Conservation (phyloP, 2,113 vertebrate species). For the Salvelinus alpinus region DNA sequence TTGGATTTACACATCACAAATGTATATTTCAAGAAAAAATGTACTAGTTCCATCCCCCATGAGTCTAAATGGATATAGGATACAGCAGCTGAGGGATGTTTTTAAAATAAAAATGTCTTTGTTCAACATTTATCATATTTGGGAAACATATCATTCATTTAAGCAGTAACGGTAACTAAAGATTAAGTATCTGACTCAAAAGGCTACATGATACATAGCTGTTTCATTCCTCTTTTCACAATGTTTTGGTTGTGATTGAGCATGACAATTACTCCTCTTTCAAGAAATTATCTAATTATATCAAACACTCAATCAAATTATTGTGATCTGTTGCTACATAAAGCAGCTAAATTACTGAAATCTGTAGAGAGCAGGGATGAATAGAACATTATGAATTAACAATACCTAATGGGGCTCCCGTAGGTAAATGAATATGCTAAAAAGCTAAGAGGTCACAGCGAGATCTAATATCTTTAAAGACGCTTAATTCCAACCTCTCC, state of each 20-base stretch:
- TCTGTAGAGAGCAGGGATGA: constrained; percentile 85
- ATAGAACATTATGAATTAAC: constrained; percentile 88
- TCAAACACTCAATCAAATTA: constrained; percentile 87
- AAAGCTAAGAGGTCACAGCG: constrained; percentile 82
- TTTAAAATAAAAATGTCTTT: not conserved
- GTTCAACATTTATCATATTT: constrained; percentile 31
- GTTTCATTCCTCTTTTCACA: constrained; percentile 52
- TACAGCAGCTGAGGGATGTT: not conserved
- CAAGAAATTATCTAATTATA: constrained; percentile 87
- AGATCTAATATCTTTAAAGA: constrained; percentile 62
- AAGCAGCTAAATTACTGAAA: constrained; percentile 82
- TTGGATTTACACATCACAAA: constrained; percentile 35
- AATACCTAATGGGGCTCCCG: constrained; percentile 88
- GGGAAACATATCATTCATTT: not conserved
- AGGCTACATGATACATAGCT: not conserved
- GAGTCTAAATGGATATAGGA: not conserved
- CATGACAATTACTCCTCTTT: constrained; percentile 81
- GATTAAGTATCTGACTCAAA: not conserved
- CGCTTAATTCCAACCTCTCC: not conserved
- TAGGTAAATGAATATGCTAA: constrained; percentile 93
- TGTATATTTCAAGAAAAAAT: not conserved
- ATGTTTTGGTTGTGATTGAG: constrained; percentile 77
- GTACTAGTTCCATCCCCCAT: not conserved
- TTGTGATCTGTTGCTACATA: constrained; percentile 88
- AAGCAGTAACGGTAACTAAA: not conserved